Base-by-base conservation (phyloP, 2,888 invertebrate genomes). In the Caenorhabditis doughertyi region DNA sequence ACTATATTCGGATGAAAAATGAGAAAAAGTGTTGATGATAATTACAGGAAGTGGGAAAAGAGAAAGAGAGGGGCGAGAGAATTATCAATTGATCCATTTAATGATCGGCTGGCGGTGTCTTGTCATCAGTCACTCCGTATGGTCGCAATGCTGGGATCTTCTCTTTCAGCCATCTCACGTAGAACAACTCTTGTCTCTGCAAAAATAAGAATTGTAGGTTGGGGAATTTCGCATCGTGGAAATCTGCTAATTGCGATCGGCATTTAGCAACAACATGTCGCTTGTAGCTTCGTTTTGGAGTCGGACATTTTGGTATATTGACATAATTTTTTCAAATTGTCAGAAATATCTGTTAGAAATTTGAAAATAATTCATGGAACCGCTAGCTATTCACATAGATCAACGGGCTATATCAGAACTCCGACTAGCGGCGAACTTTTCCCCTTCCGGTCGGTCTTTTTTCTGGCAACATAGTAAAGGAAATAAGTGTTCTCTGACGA, bases 131-230 rank as follows among this genome's bases (percentile, higher is more conserved):
- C 9, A 88, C 88, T 64, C 88, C 88, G 73, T 82, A 88, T 44
- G 74, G 76, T 42, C 82, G 81, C 23, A 90, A 68, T 3, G 89
- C 86, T 35, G 89, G 89, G 29, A 89, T 73, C 51, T 84, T 85
- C 67, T 89, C 85, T 62, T 89, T 89, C 23, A 89, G 67, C 89
- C 89, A 89, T 67, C 87, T 74, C 23, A 90, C 84, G 72, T 90
- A 90, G 81, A 89, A 89, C 23, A 90, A 76, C 71, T 90, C 90
- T 68, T 88, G 87, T 51, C 88, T 82, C 74, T 89, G 83, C n/a
- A 68, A 55, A 56, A 49, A 8, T 2, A 58, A 8, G 39, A 2
- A 32, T 21, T 27, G 1, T 16, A n/a, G n/a, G n/a, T n/a, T n/a
- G n/a, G n/a, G n/a, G n/a, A n/a, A n/a, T n/a, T n/a, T n/a, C n/a